Base-by-base conservation (phyloP, 2,888 invertebrate genomes). In the Brachypterus glaber region DNA sequence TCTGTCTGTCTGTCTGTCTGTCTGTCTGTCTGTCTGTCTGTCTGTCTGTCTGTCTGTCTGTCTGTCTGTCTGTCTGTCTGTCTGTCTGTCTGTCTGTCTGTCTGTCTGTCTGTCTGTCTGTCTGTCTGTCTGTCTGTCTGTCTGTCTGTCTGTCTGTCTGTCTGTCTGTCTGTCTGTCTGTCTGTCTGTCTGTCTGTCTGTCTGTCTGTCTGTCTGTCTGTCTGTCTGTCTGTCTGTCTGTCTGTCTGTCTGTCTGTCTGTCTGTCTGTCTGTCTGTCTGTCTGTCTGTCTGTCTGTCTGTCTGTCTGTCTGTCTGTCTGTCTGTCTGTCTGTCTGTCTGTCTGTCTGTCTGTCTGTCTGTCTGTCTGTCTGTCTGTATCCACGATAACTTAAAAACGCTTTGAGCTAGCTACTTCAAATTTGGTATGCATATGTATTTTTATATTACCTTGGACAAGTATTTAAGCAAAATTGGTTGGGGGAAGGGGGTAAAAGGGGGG, bases 1-100 rank as follows among this genome's bases (percentile, higher is more conserved):
- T 29, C 30, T 29, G 30, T 29, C 30, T 29, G 30, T 29, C 30
- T 29, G 30, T 29, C 30, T 29, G 30, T 29, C 30, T 29, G 30
- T 29, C 30, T 29, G 30, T 29, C 30, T 29, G 30, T 29, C 30
- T 29, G 30, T 29, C 30, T 29, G 30, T 29, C 30, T 29, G 30
- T 29, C 30, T 29, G 30, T 29, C 30, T 29, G 30, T 29, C 30
- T 29, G 30, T 29, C 30, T 29, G 30, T 29, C 30, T 29, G 30
- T 29, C 30, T 29, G 30, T 29, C 30, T 29, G 24, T 24, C 24
- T 24, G 24, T 24, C 24, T 24, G 24, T 24, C 24, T 24, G 24
- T 24, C 24, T 24, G 24, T 24, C 24, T 24, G 24, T 24, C 24
- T 24, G 24, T 24, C 24, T 24, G 24, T 24, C 24, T 24, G 24